Percentiles rank a stretch among this genome's conserved stretches.
phyloP scores from a whole-genome alignment of 2,113 vertebrate species.

The Empidonax traillii region DNA sequence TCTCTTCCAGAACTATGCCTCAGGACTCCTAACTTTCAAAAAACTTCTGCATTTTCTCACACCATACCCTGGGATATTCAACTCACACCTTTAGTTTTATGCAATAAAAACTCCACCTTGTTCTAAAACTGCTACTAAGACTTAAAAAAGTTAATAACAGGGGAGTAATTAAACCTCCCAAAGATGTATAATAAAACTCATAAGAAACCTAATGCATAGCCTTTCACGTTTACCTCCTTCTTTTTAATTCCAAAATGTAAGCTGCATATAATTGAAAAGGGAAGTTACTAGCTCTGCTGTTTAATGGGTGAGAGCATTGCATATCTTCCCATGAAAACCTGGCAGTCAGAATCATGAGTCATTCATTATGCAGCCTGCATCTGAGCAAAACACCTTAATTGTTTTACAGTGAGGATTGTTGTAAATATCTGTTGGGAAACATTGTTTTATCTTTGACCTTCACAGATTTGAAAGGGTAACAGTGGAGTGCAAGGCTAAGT shows the following conservation, averaged over 20 bases:
- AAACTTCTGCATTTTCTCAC: not conserved
- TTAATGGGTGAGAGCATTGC: not conserved
- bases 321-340: not conserved
- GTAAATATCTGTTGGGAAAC: not conserved
- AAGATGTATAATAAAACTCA: not conserved
- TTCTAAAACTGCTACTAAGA: not conserved
- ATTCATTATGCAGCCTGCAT: rapidly evolving
- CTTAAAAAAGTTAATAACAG: not conserved
- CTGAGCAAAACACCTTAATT: not conserved
- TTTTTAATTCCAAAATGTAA: not conserved
- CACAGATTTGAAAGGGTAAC: not conserved
- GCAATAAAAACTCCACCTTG: not conserved
- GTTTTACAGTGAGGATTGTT: not conserved
- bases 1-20: not conserved
- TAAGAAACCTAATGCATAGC: not conserved
- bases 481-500: not conserved
- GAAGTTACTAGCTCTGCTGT: not conserved
- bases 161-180: not conserved
- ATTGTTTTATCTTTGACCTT: not conserved
- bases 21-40: not conserved
- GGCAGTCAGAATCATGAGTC: not conserved
- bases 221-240: not conserved
- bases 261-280: not conserved
- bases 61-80: not conserved
- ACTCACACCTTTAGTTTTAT: not conserved